These are phyloP conservation scores for Megalops cyprinoides DNA, from an alignment of 2,797 vertebrate species.

Conservation along the genomic window DNA sequence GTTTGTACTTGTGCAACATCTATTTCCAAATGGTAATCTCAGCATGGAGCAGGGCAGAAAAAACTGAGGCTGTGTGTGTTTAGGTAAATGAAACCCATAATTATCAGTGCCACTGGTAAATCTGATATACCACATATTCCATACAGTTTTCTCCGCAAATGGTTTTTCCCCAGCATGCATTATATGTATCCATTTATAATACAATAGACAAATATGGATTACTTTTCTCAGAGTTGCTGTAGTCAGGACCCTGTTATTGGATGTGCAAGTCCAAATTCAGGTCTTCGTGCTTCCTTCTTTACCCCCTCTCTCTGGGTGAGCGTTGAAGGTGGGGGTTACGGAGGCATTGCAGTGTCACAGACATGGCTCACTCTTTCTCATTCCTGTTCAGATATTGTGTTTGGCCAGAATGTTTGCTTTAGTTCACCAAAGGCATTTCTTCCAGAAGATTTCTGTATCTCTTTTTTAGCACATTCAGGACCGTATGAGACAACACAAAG, in stretches of 20 bases:
- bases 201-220: neutral
- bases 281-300: neutral
- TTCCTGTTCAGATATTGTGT: neutral
- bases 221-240: neutral
- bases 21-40: neutral
- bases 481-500: neutral
- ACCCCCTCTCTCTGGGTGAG: neutral
- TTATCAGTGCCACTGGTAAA: neutral
- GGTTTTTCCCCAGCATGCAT: neutral
- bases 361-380: neutral
- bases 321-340: neutral
- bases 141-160: neutral
- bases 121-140: neutral
- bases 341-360: neutral
- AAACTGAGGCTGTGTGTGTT: neutral
- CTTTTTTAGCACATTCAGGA: neutral
- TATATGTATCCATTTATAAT: neutral
- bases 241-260: neutral
- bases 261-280: neutral
- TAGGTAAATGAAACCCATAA: neutral
- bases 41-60: neutral
- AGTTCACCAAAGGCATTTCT: neutral
- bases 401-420: neutral
- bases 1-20: neutral
- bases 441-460: neutral